Conservation (phyloP, 2,888 invertebrate genomes). For the Stramonita haemastoma region DNA sequence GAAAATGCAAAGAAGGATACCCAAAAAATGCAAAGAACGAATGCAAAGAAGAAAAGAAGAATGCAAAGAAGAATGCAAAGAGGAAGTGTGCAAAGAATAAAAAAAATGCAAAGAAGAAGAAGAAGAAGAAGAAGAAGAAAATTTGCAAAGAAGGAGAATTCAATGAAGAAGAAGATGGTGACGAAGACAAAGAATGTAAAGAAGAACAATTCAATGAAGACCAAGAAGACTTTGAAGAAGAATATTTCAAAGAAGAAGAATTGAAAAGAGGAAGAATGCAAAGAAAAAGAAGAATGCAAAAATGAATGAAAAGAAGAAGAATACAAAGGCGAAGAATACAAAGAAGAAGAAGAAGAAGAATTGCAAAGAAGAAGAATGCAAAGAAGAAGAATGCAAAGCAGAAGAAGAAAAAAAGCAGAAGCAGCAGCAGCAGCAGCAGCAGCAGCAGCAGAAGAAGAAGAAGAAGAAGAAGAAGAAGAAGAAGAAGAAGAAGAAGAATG, state of each 20-base stretch:
- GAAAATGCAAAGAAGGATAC: too few species aligned
- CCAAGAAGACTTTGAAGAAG: background rate
- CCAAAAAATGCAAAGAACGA: background rate
- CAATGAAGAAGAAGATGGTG: background rate
- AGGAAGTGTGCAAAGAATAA: background rate
- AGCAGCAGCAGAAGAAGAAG: slow-evolving; percentile 5
- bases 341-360: background rate
- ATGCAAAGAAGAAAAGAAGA: background rate
- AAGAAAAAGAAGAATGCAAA: background rate
- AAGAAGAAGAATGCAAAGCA: slow-evolving; percentile 13
- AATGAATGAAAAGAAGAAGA: background rate
- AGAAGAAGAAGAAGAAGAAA: background rate
- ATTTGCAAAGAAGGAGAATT: background rate
- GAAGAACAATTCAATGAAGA: background rate
- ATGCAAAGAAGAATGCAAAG: too few species aligned
- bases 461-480: slow-evolving; percentile 37
- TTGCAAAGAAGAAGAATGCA: background rate
- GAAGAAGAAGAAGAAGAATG: background rate
- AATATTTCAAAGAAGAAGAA: background rate
- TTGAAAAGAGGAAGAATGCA: background rate
- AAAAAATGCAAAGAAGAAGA: background rate
- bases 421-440: slow-evolving; percentile 21
- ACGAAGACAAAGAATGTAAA: background rate
- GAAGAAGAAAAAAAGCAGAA: slow-evolving; percentile 33
- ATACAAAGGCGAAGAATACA: background rate